A percentile compares a stretch with the other conserved stretches of the same genome.
Conservation (phyloP, 2,113 vertebrate genomes). For the Columbina picui region DNA sequence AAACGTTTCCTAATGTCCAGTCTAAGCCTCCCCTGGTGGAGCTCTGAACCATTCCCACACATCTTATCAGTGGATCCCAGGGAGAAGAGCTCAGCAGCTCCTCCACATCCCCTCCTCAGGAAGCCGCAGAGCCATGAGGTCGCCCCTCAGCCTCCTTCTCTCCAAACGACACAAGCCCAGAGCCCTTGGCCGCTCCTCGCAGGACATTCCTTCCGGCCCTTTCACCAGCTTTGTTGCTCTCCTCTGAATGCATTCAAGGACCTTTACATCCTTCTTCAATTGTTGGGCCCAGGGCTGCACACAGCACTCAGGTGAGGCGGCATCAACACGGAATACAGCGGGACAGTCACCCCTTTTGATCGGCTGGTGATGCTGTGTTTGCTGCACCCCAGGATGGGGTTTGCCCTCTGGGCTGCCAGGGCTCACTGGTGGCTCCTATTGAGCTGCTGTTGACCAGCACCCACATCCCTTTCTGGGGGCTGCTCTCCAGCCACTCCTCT, state of each 20-base stretch:
- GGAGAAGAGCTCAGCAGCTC: background rate
- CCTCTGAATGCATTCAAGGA: background rate
- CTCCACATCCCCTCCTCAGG: background rate
- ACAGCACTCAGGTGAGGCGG: fast-evolving
- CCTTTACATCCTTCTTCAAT: background rate
- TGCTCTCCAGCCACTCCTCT: background rate
- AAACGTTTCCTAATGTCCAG: background rate
- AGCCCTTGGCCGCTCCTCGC: background rate
- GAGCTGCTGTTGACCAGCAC: background rate
- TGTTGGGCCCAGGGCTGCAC: background rate
- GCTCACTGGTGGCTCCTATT: background rate
- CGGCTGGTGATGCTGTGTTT: fast-evolving
- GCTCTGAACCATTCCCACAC: background rate
- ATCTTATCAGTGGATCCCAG: background rate
- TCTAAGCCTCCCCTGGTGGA: background rate
- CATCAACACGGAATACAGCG: fast-evolving
- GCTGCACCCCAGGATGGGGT: background rate
- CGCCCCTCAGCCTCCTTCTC: background rate
- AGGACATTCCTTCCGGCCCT: background rate
- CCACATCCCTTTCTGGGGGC: background rate
- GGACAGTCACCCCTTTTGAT: background rate
- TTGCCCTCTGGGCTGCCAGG: background rate
- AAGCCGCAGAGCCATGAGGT: background rate
- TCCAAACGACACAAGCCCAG: background rate
- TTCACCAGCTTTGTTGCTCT: background rate